Conservation (phyloP, 2,113 vertebrate genomes). For the Lagenorhynchus albirostris region DNA sequence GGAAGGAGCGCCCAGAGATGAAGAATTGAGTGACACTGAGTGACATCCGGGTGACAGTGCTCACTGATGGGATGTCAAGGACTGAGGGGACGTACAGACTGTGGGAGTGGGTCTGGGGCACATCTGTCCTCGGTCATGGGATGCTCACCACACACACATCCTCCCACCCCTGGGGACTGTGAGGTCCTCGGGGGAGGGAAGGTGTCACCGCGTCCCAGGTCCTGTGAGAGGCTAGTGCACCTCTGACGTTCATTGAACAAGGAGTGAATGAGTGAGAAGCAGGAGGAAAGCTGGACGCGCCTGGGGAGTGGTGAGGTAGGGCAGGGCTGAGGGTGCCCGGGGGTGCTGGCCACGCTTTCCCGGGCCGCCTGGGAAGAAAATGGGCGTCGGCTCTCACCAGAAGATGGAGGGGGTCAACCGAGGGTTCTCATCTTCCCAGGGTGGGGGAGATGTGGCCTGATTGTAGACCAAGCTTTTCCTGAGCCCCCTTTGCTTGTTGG, state of each 20-base stretch:
- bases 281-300: rapidly evolving
- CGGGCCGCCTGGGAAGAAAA: rapidly evolving
- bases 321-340: neutral
- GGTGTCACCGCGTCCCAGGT: rapidly evolving
- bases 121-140: neutral
- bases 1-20: no score
- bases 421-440: rapidly evolving
- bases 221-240: neutral
- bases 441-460: rapidly evolving
- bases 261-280: neutral
- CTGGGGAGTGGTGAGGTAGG: neutral
- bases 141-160: neutral
- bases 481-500: no score
- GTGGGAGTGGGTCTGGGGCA: neutral
- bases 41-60: rapidly evolving
- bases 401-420: rapidly evolving
- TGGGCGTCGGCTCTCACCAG: neutral
- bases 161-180: rapidly evolving
- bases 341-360: neutral
- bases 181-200: rapidly evolving
- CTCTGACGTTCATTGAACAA: rapidly evolving
- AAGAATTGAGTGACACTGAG: neutral
- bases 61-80: rapidly evolving
- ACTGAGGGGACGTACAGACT: neutral
- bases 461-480: rapidly evolving